A percentile compares a stretch with the other conserved stretches of the same genome.
Evolutionary conservation across 2,888 invertebrate genomes (phyloP).

Genomic region (Cataglyphis albicans): DNA sequence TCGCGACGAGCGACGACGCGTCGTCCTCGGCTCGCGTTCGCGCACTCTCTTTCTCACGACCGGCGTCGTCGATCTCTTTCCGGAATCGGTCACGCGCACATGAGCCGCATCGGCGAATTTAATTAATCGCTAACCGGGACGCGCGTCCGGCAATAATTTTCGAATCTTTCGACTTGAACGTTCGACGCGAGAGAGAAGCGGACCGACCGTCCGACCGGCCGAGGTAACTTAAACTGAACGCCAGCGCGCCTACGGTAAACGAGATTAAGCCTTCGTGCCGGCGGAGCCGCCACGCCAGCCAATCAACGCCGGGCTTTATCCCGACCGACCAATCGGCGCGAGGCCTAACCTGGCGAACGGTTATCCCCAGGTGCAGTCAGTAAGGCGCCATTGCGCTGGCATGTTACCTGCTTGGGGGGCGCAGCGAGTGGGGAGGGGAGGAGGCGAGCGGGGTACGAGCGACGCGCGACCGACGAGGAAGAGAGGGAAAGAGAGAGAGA

Average conservation of each 20-base stretch:
- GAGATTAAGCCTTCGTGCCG: constrained; percentile 81
- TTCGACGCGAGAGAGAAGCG: constrained; percentile 14
- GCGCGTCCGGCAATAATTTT: too few species aligned
- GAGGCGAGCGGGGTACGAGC: not conserved
- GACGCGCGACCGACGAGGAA: constrained; percentile 29
- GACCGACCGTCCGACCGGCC: constrained; percentile 80
- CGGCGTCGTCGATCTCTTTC: constrained; percentile 12
- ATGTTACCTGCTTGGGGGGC: constrained; percentile 71
- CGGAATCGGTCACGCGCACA: constrained; percentile 40
- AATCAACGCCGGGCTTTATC: constrained; percentile 66
- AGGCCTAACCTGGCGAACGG: constrained; percentile 80
- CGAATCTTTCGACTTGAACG: too few species aligned
- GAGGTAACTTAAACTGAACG: constrained; percentile 84
- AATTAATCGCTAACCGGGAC: too few species aligned
- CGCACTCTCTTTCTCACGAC: constrained; percentile 34
- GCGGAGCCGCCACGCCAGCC: constrained; percentile 64
- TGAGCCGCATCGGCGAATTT: constrained; percentile 31
- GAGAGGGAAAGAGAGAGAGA: constrained; percentile 6
- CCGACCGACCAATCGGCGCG: constrained; percentile 66
- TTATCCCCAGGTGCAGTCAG: constrained; percentile 78
- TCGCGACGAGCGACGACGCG: not conserved
- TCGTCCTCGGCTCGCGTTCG: constrained; percentile 40
- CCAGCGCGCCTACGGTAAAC: constrained; percentile 83
- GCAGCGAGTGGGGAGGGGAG: constrained; percentile 20
- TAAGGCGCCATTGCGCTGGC: constrained; percentile 81